A percentile compares a stretch with the other conserved stretches of the same genome.
These are phyloP conservation scores for Dromius quadrimaculatus DNA, from an alignment of 2,888 invertebrate genomes.

Conservation along the genomic window DNA sequence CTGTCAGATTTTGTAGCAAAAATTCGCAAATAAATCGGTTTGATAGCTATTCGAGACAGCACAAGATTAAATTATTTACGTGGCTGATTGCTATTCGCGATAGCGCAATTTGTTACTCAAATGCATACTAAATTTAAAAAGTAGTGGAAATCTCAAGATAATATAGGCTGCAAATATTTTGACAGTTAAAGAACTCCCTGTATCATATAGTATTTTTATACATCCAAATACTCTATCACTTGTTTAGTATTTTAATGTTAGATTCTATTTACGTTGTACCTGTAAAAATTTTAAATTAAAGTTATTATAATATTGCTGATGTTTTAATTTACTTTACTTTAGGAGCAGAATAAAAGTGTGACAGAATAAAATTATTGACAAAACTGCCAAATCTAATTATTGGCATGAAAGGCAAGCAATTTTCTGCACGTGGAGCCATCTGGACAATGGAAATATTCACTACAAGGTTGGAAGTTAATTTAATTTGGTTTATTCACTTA, in stretches of 20 bases:
- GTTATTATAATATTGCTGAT: slow-evolving; percentile 13
- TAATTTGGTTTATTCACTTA: slow-evolving; percentile 17
- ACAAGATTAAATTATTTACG: no score
- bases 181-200: no score
- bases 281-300: slow-evolving; percentile 20
- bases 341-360: slow-evolving; percentile 1
- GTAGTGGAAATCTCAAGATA: no score
- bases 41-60: no score
- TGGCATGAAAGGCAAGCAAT: background rate
- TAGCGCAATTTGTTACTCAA: no score
- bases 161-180: no score
- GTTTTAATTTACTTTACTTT: background rate
- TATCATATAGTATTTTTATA: slow-evolving; percentile 30
- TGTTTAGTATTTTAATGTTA: slow-evolving; percentile 18
- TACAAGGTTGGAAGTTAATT: slow-evolving; percentile 8
- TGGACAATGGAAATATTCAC: slow-evolving; percentile 3
- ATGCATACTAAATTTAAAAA: no score
- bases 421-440: background rate
- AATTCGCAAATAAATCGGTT: no score
- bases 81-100: no score
- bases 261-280: slow-evolving; percentile 10
- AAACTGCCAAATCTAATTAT: slow-evolving; percentile 26
- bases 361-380: slow-evolving; percentile 17
- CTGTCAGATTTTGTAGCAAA: no score
- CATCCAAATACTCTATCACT: background rate